These are phyloP conservation scores for Cephus runcator DNA, from an alignment of 2,888 invertebrate species.

Conservation along the genomic window DNA sequence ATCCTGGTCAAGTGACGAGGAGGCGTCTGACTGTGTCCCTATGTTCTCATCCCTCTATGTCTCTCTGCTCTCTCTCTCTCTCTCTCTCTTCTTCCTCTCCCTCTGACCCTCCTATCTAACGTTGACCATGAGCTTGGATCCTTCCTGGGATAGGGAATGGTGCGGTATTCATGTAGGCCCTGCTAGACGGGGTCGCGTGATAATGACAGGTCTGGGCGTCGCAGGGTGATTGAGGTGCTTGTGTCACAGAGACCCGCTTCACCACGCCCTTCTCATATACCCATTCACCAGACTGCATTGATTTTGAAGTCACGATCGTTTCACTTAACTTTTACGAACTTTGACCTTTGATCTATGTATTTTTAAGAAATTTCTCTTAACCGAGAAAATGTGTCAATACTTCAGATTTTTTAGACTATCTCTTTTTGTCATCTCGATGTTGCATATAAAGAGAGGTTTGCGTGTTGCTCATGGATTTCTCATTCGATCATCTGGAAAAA, in stretches of 20 bases:
- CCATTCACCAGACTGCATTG: constrained; percentile 1
- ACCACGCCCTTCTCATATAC: constrained; percentile 47
- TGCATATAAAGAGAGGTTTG: background rate
- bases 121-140: constrained; percentile 1
- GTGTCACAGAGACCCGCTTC: constrained; percentile 58
- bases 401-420: background rate
- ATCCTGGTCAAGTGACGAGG: constrained; percentile 35
- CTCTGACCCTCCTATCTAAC: background rate
- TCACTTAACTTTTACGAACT: background rate
- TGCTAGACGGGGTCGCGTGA: constrained; percentile 59
- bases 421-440: background rate
- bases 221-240: constrained; percentile 59
- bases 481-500: background rate
- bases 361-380: background rate
- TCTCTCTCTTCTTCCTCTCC: background rate
- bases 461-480: background rate
- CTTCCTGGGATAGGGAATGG: background rate
- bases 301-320: background rate
- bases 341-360: background rate
- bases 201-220: constrained; percentile 63
- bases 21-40: constrained; percentile 30
- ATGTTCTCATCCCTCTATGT: background rate
- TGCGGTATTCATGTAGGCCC: background rate
- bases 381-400: background rate
- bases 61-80: background rate